Evolutionary conservation across 2,113 vertebrate genomes (phyloP), one percentile per base, ranked within the genome.

Genomic region (Limnothrissa miodon): DNA sequence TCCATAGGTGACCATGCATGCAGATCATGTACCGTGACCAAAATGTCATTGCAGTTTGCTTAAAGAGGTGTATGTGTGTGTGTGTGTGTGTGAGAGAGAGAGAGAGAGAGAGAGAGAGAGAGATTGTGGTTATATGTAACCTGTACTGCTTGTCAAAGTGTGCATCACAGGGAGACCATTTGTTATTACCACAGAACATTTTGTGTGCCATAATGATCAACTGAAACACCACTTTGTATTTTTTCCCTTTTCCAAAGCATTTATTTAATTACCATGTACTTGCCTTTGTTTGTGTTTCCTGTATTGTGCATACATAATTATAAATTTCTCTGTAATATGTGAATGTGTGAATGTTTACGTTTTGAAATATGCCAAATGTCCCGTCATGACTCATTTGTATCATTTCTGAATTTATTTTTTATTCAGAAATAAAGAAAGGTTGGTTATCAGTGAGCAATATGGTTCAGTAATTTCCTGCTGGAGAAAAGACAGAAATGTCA

Each of bases 311-410:
- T 83, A 83, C 79, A 66, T 36, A 36, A 91, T 87, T 87, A 90
- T 91, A 90, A 91, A 88, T 85, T 89, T 80, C 81, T 85, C 79
- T 87, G 7, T 92, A 90, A 90, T 87, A 90, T 92, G 91, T 93
- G 92, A 92, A 92, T 91, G 91, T 93, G 91, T 93, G 85, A 85
- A 86, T 92, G 90, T 92, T 87, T 89, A 88, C 88, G 83, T 84
- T 91, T 59, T 78, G 56, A 92, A 85, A 89, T 85, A 83, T 87
- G 86, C 83, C 86, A 85, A 82, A 74, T 74, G 66, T 74, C 66
- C 33, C 17, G 66, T 74, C 66, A 74, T 74, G 66, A 36, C 29
- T 29, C 66, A 74, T 74, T 39, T 36, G 66, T 74, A 74, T 74
- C 36, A 33, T 74, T 29, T 74, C 66, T 74, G 66, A 74, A 29